phyloP scores from a whole-genome alignment of 2,113 vertebrate species.

The Sphyrna mokarran region DNA sequence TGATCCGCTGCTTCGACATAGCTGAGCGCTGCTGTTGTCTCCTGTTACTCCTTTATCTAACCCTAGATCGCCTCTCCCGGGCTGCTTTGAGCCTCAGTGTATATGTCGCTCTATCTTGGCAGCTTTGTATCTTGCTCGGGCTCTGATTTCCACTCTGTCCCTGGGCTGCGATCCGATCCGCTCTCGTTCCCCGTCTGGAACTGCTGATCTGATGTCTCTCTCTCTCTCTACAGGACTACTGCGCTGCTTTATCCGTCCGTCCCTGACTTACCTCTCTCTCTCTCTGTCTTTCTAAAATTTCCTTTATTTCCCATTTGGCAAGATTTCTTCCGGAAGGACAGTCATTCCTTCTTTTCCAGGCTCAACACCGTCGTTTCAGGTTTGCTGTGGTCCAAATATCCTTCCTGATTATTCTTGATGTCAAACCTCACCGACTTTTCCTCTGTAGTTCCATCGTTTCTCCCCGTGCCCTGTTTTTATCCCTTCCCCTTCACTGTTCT shows the following conservation, averaged over 20 bases:
- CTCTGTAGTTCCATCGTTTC: background rate
- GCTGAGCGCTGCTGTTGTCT: background rate
- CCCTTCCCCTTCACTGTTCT: background rate
- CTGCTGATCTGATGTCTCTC: background rate
- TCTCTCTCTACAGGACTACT: background rate
- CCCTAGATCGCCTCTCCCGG: background rate
- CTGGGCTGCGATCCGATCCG: background rate
- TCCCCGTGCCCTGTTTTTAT: background rate
- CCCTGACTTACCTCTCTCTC: background rate
- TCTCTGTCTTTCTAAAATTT: no score
- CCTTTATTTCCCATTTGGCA: slow-evolving; percentile 1
- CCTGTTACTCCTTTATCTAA: background rate
- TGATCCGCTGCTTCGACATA: background rate
- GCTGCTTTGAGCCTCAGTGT: background rate
- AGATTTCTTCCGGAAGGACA: background rate
- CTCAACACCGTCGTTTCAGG: background rate
- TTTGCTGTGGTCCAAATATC: background rate
- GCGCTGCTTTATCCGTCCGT: background rate
- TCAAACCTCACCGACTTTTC: background rate
- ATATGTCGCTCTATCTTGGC: background rate
- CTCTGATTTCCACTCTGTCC: background rate
- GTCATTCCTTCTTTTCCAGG: background rate
- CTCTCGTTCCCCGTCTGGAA: background rate
- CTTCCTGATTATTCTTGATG: background rate
- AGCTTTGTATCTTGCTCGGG: background rate